Evolutionary conservation across 2,888 invertebrate genomes (phyloP), one percentile per base, ranked within the genome.

Genomic region (Brenthis daphne): DNA sequence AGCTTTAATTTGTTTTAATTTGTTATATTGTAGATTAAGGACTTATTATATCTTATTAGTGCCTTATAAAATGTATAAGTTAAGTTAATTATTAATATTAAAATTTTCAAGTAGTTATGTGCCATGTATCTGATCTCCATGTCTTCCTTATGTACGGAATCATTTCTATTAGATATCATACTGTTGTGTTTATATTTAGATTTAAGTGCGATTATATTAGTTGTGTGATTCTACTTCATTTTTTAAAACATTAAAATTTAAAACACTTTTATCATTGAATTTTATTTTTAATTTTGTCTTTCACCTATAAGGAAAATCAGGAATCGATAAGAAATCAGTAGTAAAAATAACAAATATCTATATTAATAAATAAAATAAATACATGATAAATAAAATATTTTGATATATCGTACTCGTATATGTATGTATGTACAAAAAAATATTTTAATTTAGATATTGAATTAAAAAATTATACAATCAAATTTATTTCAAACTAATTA

Each of bases 1-100:
- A 92, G 92, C 92, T 92, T 92, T 92, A 92, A 92, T 89, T 92
- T 82, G 87, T 85, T 87, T 80, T 90, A 89, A 87, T 82, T 84
- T 86, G 84, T 85, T 72, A 74, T 74, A 67, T 63, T 70, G 53
- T 74, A 77, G 63, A 66, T 77, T 74, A 76, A 69, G 74, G 11
- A 43, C 37, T 43, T 73, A 73, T 73, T 72, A 71, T 66, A 71
- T 65, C 66, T 74, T 72, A 50, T 48, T 47, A 75, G 83, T 84
- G 85, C 82, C 84, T 84, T 84, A 81, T 75, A 75, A 72, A 67
- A 60, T 69, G 56, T 65, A 58, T 63, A 56, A 68, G 66, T 70
- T 71, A 67, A 70, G 68, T 56, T 60, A 57, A n/a, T 67, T 65
- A 57, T 68, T 65, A 43, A 58, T 58, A 20, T 33, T 74, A 67